Percentiles rank a stretch among this genome's conserved stretches.
Conservation (phyloP, 2,888 invertebrate species). For the Muschampia plurimacula region DNA sequence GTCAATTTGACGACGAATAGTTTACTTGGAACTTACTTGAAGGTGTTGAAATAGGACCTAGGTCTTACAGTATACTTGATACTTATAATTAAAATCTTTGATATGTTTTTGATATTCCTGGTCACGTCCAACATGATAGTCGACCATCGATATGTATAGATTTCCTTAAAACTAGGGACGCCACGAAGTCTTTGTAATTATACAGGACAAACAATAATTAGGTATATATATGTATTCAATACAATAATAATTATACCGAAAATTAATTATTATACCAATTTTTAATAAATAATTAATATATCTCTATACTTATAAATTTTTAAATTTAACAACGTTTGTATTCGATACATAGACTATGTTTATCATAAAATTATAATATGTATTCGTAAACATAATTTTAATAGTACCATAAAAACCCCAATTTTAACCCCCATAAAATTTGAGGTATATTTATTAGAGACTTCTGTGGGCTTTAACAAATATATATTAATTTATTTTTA, state of each 20-base stretch:
- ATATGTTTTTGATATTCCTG: slow-evolving; percentile 84
- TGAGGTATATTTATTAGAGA: background rate
- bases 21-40: no score
- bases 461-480: background rate
- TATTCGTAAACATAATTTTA: no score
- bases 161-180: slow-evolving; percentile 51
- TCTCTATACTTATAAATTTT: background rate
- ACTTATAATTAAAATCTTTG: slow-evolving; percentile 58
- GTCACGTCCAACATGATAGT: slow-evolving; percentile 71
- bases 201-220: background rate
- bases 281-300: no score
- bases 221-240: background rate
- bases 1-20: no score
- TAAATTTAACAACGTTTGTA: background rate
- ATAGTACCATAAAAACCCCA: no score
- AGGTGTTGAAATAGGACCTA: no score
- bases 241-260: background rate
- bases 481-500: background rate
- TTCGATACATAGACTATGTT: background rate
- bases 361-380: no score
- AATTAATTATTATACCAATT: no score
- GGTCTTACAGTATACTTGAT: background rate
- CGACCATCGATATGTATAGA: slow-evolving; percentile 71
- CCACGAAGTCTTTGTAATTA: slow-evolving; percentile 5
- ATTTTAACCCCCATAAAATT: no score